Conservation (phyloP, 2,888 invertebrate genomes). For the Myathropa florea region DNA sequence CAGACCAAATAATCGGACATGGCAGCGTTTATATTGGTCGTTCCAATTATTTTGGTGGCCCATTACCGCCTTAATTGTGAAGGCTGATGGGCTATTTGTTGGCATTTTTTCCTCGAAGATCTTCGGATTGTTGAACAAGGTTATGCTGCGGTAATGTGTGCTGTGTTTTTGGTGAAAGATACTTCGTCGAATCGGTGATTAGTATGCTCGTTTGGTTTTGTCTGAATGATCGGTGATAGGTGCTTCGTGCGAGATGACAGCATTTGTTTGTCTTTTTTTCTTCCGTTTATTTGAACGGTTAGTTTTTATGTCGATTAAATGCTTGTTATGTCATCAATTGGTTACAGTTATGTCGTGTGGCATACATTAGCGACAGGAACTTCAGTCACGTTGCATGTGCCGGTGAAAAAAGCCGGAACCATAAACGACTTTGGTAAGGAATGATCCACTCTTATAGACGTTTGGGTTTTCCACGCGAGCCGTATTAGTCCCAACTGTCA, state of each 20-base stretch:
- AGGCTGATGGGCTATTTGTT: slow-evolving; percentile 24
- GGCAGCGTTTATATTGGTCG: slow-evolving; percentile 32
- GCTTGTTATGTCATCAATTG: too few species aligned
- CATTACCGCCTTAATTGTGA: slow-evolving; percentile 53
- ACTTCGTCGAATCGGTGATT: slow-evolving; percentile 1
- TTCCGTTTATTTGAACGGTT: too few species aligned
- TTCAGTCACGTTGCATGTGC: too few species aligned
- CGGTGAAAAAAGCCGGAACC: too few species aligned
- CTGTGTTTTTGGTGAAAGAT: background rate
- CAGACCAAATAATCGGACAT: slow-evolving; percentile 7
- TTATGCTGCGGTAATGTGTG: slow-evolving; percentile 16
- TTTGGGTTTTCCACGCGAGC: too few species aligned
- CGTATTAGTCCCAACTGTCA: too few species aligned
- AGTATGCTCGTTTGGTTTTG: slow-evolving; percentile 16
- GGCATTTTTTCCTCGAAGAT: background rate
- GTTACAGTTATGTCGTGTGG: too few species aligned
- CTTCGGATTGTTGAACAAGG: slow-evolving; percentile 16
- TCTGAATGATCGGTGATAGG: background rate
- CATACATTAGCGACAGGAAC: too few species aligned
- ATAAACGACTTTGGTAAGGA: too few species aligned
- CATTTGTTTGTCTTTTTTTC: background rate
- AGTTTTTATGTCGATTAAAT: too few species aligned
- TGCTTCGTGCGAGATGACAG: background rate
- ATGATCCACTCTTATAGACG: too few species aligned
- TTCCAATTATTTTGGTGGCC: slow-evolving; percentile 51